Percentiles rank a stretch among this genome's conserved stretches.
Conservation (phyloP, 2,888 invertebrate genomes). For the Pemphredon lugubris region DNA sequence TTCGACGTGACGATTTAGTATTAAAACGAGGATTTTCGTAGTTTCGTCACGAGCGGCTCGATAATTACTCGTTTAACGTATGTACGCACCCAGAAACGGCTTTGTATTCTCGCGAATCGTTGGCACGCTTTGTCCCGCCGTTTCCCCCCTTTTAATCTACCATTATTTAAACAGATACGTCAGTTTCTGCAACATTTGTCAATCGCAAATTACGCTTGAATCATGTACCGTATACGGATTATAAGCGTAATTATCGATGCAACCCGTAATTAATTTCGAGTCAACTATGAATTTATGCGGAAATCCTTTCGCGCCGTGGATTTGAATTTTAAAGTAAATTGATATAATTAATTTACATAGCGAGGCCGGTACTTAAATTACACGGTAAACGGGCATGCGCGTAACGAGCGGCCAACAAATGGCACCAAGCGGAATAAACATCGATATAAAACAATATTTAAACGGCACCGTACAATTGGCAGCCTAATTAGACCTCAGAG, state of each 20-base stretch:
- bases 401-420: conserved; percentile 1
- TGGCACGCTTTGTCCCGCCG: no score
- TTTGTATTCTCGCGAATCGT: conserved; percentile 12
- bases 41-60: conserved; percentile 11
- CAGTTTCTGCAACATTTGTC: conserved; percentile 44
- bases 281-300: conserved; percentile 11
- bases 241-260: conserved; percentile 42
- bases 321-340: conserved; percentile 43
- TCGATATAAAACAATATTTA: conserved; percentile 59
- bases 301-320: not conserved
- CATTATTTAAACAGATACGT: conserved; percentile 48
- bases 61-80: conserved; percentile 21
- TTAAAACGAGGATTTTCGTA: conserved; percentile 28
- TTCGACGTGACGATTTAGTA: conserved; percentile 26
- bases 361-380: conserved; percentile 2
- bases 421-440: conserved; percentile 30
- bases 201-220: conserved; percentile 49
- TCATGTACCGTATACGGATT: conserved; percentile 40
- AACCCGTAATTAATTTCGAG: conserved; percentile 42
- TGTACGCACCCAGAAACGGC: conserved; percentile 5
- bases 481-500: conserved; percentile 54
- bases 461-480: conserved; percentile 52
- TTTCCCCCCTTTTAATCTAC: conserved; percentile 58
- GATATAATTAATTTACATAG: conserved; percentile 34
- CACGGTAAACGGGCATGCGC: not conserved